phyloP scores from a whole-genome alignment of 2,888 invertebrate genomes.

The Achlya flavicornis region DNA sequence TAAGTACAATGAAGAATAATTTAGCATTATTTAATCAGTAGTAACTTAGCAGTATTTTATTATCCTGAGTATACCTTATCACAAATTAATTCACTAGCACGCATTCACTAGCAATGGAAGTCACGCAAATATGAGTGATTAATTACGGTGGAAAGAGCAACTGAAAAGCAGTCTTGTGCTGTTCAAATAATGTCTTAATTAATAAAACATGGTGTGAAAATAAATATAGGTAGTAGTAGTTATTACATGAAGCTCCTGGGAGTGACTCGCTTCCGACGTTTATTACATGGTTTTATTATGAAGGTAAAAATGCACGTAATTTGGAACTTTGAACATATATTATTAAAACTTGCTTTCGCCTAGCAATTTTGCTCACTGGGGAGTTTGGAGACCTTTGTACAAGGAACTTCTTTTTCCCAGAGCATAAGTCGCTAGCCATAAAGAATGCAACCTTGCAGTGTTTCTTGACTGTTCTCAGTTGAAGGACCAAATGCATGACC shows the following conservation, averaged over 20 bases:
- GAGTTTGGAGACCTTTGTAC: not conserved
- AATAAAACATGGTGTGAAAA: not conserved
- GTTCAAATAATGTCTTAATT: not conserved
- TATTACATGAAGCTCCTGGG: not conserved
- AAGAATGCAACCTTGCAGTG: too few relatives aligned
- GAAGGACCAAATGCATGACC: too few relatives aligned
- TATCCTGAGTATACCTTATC: not conserved
- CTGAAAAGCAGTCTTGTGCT: slow-evolving; percentile 8
- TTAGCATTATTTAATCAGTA: not conserved
- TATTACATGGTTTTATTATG: not conserved
- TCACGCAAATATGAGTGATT: slow-evolving; percentile 13
- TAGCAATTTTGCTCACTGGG: not conserved
- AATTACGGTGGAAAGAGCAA: not conserved
- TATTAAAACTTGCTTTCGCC: not conserved
- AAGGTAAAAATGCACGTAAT: not conserved
- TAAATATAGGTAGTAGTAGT: not conserved
- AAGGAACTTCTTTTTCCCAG: too few relatives aligned
- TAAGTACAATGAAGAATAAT: not conserved
- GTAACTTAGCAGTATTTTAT: not conserved
- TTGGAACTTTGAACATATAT: not conserved
- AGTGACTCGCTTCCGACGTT: not conserved
- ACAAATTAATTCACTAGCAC: slow-evolving; percentile 9
- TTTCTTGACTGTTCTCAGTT: too few relatives aligned
- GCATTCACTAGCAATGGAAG: slow-evolving; percentile 9
- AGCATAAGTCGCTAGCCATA: too few relatives aligned